Conservation (phyloP, 2,113 vertebrate species). For the Heterotilapia buettikoferi region DNA sequence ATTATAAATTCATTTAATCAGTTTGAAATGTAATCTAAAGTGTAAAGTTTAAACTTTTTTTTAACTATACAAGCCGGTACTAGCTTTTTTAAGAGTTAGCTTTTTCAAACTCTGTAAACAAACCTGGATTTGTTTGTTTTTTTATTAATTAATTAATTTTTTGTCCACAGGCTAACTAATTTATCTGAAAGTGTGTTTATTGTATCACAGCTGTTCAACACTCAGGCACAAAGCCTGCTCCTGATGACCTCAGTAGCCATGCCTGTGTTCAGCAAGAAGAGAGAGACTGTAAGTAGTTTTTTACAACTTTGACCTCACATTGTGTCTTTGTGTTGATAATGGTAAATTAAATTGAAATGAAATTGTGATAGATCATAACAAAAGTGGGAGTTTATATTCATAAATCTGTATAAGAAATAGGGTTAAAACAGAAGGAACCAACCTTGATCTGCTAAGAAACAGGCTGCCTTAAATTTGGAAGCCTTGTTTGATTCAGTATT, state of each 20-base stretch:
- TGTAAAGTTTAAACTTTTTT: not conserved
- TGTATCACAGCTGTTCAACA: slow-evolving; percentile 79
- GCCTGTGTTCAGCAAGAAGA: slow-evolving; percentile 98
- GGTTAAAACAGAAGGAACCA: not conserved
- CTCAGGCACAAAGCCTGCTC: slow-evolving; percentile 81
- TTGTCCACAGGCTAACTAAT: not conserved
- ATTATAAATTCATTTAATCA: not conserved
- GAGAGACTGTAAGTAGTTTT: slow-evolving; percentile 82
- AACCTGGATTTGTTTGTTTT: not conserved
- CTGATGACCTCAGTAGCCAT: slow-evolving; percentile 95
- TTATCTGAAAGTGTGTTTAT: not conserved
- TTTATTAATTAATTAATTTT: not conserved
- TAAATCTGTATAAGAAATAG: not conserved
- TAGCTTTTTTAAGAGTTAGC: not conserved
- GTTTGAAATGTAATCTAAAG: not conserved
- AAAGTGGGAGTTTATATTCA: not conserved
- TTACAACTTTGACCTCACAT: not conserved
- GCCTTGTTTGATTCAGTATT: not conserved
- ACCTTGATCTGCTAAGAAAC: not conserved
- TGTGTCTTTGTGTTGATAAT: not conserved
- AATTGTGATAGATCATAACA: not conserved
- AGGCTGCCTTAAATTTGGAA: not conserved
- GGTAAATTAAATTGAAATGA: not conserved
- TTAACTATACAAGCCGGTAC: not conserved
- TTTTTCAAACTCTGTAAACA: not conserved